Base-by-base conservation (phyloP, 1,140 invertebrate genomes). In the Protaetia brevitarsis region DNA sequence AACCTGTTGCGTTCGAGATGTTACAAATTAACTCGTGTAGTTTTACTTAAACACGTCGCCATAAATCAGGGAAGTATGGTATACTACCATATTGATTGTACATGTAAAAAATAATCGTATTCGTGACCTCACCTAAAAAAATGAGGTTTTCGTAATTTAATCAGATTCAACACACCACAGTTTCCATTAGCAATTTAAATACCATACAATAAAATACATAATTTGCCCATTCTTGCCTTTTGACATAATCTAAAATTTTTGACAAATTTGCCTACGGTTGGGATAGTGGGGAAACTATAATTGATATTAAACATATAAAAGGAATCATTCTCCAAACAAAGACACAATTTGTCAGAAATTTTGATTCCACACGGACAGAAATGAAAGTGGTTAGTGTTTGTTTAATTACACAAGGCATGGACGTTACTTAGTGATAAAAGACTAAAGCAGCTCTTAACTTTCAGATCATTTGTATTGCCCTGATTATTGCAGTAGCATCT, bases 41-140 rank as follows among this genome's bases (percentile, higher is more conserved):
- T 41, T 41, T 8, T 51, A 51, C 26, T 51, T 51, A 51, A 51
- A 51, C 21, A 6, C 41, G 41, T 23, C 19, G 41, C 19, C 41
- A 51, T 51, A 51, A 51, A 51, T 51, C 41, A 51, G 41, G 41
- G 26, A 51, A 10, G 7, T 23, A 51, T 16, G 41, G n/a, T n/a
- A n/a, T n/a, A n/a, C n/a, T n/a, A n/a, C n/a, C n/a, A n/a, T n/a
- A n/a, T n/a, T n/a, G n/a, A n/a, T 51, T 51, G 13, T 51, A 51
- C 19, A 51, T 23, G 41, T 19, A 26, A 51, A 51, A 51, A 51
- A 51, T 23, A 51, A 51, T 23, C 41, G 41, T 51, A 51, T 51
- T 51, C 41, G 41, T 51, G 41, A 51, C 41, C 41, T 51, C 41
- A 51, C 41, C 41, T 51, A 51, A 51, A 51, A 51, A 51, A 51